A percentile compares a stretch with the other conserved stretches of the same genome.
Evolutionary conservation across 2,888 invertebrate genomes (phyloP).

Genomic region (Drosophila antonietae): DNA sequence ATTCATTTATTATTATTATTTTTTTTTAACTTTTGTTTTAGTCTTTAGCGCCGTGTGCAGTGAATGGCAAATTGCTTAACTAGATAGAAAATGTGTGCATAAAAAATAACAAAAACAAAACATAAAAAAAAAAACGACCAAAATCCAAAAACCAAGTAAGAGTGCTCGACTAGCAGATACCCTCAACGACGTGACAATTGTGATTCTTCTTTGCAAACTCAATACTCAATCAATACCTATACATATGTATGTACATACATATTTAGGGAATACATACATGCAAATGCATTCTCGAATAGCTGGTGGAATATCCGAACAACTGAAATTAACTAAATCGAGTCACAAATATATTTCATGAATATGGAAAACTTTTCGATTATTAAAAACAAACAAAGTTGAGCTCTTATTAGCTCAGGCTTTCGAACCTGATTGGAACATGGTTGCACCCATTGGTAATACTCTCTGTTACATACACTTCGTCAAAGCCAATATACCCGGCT

Average conservation of each 20-base stretch:
- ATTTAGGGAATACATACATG: not conserved
- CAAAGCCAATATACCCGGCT: not conserved
- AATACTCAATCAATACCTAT: not conserved
- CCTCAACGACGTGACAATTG: not conserved
- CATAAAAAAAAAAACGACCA: slow-evolving; percentile 31
- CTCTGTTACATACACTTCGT: not conserved
- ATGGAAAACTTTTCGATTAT: not conserved
- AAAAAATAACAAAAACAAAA: slow-evolving; percentile 23
- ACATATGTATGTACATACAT: not conserved
- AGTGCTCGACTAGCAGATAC: not conserved
- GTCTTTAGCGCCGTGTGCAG: slow-evolving; percentile 62
- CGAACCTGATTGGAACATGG: not conserved
- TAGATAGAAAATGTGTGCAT: slow-evolving; percentile 56
- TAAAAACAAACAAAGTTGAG: not conserved
- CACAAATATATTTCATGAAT: not conserved
- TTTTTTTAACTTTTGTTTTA: slow-evolving; percentile 1
- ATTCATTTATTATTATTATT: not conserved
- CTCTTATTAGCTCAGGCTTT: not conserved
- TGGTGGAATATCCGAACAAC: not conserved
- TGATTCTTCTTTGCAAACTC: not conserved
- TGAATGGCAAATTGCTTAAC: slow-evolving; percentile 75
- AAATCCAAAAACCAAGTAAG: not conserved
- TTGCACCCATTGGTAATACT: no score
- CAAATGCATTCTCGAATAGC: not conserved
- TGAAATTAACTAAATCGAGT: not conserved